Percentiles rank a stretch among this genome's conserved stretches.
Conservation (phyloP, 2,888 invertebrate genomes). For the Neria commutata region DNA sequence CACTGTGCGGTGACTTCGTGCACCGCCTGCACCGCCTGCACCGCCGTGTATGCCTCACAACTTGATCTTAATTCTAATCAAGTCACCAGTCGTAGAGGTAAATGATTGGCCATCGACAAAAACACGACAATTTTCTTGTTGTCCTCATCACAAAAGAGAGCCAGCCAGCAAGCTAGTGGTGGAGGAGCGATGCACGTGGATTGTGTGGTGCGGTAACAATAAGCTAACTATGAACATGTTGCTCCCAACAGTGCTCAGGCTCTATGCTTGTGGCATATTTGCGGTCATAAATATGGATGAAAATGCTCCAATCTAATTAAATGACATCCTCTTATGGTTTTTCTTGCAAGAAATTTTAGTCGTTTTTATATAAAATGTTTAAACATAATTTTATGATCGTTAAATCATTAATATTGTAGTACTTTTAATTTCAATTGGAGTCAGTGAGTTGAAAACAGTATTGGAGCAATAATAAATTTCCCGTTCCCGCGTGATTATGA, state of each 20-base stretch:
- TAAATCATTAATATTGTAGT: not conserved
- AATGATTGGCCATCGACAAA: slow-evolving; percentile 12
- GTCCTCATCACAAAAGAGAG: not conserved
- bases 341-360: too few relatives aligned
- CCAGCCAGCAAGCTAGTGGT: not conserved
- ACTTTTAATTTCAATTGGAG: too few relatives aligned
- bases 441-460: too few relatives aligned
- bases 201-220: not conserved
- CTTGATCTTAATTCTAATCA: slow-evolving; percentile 22
- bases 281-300: not conserved
- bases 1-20: slow-evolving; percentile 35
- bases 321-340: not conserved
- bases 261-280: not conserved
- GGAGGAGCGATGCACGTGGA: not conserved
- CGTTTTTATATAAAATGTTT: too few relatives aligned
- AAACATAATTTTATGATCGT: not conserved
- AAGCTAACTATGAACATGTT: not conserved
- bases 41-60: not conserved
- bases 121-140: slow-evolving; percentile 43
- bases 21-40: slow-evolving; percentile 20
- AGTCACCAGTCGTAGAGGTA: slow-evolving; percentile 14
- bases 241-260: not conserved
- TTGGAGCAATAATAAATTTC: too few relatives aligned
- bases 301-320: not conserved
- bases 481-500: too few relatives aligned